phyloP scores from a whole-genome alignment of 2,888 invertebrate genomes.

The Metacarcinus magister region DNA sequence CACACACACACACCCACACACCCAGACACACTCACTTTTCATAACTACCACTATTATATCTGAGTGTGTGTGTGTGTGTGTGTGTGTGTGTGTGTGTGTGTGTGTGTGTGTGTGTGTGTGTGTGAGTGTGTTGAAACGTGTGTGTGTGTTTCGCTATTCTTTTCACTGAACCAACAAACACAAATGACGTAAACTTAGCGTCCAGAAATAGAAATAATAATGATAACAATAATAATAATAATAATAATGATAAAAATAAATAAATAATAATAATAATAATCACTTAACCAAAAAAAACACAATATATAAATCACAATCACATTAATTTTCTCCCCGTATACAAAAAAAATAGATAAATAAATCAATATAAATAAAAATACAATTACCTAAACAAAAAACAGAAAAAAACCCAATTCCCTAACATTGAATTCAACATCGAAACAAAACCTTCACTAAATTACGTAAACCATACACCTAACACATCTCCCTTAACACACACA shows the following conservation, averaged over 20 bases:
- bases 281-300: too few relatives aligned
- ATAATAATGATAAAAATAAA: background rate
- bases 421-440: too few relatives aligned
- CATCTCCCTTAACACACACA: background rate
- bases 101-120: slow-evolving; percentile 39
- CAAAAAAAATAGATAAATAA: background rate
- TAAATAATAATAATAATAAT: background rate
- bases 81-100: slow-evolving; percentile 32
- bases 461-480: background rate
- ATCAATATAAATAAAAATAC: background rate
- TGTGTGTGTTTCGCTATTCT: background rate
- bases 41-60: too few relatives aligned
- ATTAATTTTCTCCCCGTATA: too few relatives aligned
- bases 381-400: too few relatives aligned
- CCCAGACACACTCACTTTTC: background rate
- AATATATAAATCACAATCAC: too few relatives aligned
- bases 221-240: background rate
- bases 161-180: background rate
- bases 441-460: background rate
- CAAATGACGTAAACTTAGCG: background rate
- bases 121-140: background rate
- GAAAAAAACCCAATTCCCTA: too few relatives aligned
- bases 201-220: background rate
- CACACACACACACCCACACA: too few relatives aligned
- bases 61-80: slow-evolving; percentile 5